Evolutionary conservation across 35 echinoderm and acorn worm genomes (phyloP), one percentile per base, ranked within the genome.

Genomic region (Apostichopus japonicus): DNA sequence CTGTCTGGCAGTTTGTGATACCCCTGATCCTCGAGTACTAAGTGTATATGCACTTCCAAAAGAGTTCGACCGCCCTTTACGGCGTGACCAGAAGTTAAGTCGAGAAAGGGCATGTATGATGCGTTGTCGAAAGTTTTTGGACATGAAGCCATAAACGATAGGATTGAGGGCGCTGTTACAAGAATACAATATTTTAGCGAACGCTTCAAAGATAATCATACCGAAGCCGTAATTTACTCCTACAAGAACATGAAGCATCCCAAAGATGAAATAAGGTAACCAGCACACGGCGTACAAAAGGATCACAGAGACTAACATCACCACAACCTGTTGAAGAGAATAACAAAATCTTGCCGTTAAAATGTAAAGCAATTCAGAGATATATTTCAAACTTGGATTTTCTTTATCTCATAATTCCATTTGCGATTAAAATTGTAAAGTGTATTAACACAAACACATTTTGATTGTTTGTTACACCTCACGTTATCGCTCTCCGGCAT

Each of bases 131-230:
- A 97, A 97, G 87, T 94, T 97, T 27, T 94, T 91, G 10, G 96
- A 97, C 96, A 97, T 97, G 91, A 97, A 94, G 15, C 93, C 91
- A 78, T 97, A 97, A 15, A 95, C 91, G n/a, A 97, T 75, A 5
- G 96, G 96, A 81, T 97, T 97, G 23, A 97, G n/a, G 54, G 96
- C 91, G 79, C 91, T 95, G 87, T 97, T 97, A 22, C 72, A 75
- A 62, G 90, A 93, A 22, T 92, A 92, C 53, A 92, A 33, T 9
- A 97, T 81, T 54, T 91, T 80, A 9, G n/a, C 62, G n/a, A 94
- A 94, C 8, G 67, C 19, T 15, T 87, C 17, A 17, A 55, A 77
- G 17, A 92, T 56, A 9, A 61, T 23, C 77, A 90, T 77, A 11
- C 24, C 76, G 56, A 53, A 71, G 16, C 24, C 6, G 11, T 15